Evolutionary conservation across 2,113 vertebrate species (phyloP).

Genomic region (Calonectris borealis): DNA sequence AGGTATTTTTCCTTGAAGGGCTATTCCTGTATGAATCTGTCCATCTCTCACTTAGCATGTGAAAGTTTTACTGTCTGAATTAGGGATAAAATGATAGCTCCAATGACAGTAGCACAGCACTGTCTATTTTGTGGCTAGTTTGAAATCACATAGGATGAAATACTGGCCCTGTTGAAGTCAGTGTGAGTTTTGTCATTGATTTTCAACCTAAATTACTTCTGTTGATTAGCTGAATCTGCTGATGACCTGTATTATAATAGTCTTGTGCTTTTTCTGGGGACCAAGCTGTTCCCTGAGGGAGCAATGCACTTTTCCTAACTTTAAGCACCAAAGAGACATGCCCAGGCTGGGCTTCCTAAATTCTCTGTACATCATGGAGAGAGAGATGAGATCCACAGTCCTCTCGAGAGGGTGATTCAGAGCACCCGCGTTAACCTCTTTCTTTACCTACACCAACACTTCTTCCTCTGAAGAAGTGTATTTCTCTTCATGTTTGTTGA

Average conservation of each 20-base stretch:
- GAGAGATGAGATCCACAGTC: not conserved
- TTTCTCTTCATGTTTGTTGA: not conserved
- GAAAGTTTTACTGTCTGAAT: conserved; percentile 51
- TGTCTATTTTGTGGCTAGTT: not conserved
- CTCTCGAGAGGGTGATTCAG: not conserved
- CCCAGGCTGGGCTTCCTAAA: not conserved
- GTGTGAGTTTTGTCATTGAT: not conserved
- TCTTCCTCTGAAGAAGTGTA: not conserved
- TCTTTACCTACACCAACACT: not conserved
- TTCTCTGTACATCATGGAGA: not conserved
- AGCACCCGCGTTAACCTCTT: not conserved
- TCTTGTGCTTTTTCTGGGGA: fast-evolving
- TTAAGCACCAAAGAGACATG: not conserved
- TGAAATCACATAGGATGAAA: not conserved
- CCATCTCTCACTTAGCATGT: conserved; percentile 36
- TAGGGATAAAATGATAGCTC: conserved; percentile 19
- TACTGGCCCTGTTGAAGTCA: not conserved
- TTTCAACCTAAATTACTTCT: not conserved
- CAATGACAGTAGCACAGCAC: not conserved
- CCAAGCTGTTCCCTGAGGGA: not conserved
- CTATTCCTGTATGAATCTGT: conserved; percentile 68
- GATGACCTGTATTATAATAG: not conserved
- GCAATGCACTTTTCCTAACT: not conserved
- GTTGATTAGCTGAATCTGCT: not conserved
- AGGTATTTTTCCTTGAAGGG: conserved; percentile 66